Base-by-base conservation (phyloP, 2,888 invertebrate genomes). In the Megastigmus dorsalis region DNA sequence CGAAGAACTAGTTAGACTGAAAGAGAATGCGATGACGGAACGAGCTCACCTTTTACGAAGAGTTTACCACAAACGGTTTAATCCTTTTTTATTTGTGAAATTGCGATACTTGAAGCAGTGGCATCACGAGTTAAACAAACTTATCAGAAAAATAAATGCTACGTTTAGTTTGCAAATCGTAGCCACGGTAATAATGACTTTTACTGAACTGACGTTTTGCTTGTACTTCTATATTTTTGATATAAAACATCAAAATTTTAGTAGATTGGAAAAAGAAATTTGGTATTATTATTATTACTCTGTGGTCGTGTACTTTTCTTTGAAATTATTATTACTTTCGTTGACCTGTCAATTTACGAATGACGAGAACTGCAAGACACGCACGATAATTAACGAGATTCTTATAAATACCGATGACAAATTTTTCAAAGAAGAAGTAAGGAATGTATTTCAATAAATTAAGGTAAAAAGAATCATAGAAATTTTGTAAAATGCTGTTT, bases 31-130 rank as follows among this genome's bases (percentile, higher is more conserved):
- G 5, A n/a, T 78, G 0, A 79, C 48, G 3, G 84, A 85, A 15
- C 82, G 83, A 23, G 81, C 83, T 5, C 84, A 86, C 73, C 74
- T 86, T 2, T 69, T 85, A 1, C 76, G 86, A 3, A 79, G 82
- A n/a, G 76, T 83, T 15, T 87, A 82, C 59, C 84, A 84, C 54
- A 79, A 84, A 36, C 80, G 80, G 13, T 77, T 77, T 6, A 84
- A 84, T 80, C 79, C 80, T 2, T 9, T 79, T 1, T 73, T 85
- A 4, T 30, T 86, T 5, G 33, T 79, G n/a, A 80, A 82, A 36
- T 60, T 86, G 1, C 79, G 80, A 4, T 65, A 74, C 0, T 68
- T 85, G 20, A 82, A 83, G 52, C 81, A 78, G 43, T 78, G 80
- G n/a, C 84, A 86, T 43, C 77, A 82, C 13, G 77, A 82, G 13